Percentiles rank a stretch among this genome's conserved stretches.
These are phyloP conservation scores for Cyprichromis sp. DNA, from an alignment of 2,113 vertebrate species.

Conservation along the genomic window DNA sequence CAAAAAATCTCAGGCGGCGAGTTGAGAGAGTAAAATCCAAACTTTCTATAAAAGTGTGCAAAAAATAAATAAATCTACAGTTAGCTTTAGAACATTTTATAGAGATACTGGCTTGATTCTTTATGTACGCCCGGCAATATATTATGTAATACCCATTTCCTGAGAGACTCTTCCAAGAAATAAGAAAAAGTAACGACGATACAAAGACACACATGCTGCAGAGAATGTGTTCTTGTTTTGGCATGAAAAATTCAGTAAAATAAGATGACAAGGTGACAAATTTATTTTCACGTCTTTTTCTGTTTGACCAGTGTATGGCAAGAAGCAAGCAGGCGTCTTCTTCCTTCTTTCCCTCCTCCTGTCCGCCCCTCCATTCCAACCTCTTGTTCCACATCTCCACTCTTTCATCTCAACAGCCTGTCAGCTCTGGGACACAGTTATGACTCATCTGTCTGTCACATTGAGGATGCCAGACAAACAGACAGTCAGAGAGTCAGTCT, in stretches of 20 bases:
- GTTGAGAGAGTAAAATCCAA: neutral
- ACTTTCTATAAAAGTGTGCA: neutral
- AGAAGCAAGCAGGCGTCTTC: neutral
- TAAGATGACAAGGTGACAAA: neutral
- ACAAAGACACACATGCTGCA: neutral
- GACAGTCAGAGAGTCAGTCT: conserved; percentile 48
- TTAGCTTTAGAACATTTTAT: neutral
- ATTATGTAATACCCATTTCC: conserved; percentile 6
- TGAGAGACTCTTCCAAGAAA: neutral
- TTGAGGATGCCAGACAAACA: conserved; percentile 51
- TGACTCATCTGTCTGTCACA: conserved; percentile 70
- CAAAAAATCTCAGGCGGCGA: neutral
- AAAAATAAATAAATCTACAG: neutral
- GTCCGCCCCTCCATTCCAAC: conserved; percentile 20
- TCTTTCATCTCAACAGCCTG: conserved; percentile 48
- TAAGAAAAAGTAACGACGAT: neutral
- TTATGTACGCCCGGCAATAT: neutral
- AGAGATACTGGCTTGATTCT: neutral
- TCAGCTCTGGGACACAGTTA: conserved; percentile 37
- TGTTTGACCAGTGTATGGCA: neutral
- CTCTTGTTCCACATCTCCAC: conserved; percentile 42
- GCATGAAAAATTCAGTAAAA: conserved; percentile 6
- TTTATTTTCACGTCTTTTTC: conserved; percentile 32
- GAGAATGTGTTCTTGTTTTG: conserved; percentile 1
- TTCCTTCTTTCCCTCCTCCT: neutral